A percentile compares a stretch with the other conserved stretches of the same genome.
These are phyloP conservation scores for Pseudomyrmex dendroicus DNA, from an alignment of 1,140 invertebrate genomes.

Conservation along the genomic window DNA sequence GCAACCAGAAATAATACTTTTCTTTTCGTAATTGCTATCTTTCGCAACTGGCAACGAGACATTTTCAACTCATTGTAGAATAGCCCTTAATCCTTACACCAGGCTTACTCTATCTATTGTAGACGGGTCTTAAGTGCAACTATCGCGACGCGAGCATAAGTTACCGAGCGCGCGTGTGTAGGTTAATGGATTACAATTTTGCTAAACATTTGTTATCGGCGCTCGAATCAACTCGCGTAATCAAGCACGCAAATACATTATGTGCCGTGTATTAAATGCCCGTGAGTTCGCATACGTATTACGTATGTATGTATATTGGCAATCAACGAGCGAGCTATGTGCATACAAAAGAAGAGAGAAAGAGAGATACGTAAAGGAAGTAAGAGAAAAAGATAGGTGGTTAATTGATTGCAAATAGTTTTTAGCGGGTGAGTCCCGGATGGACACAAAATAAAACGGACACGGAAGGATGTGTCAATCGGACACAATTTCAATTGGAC, in stretches of 20 bases:
- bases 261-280: slow-evolving; percentile 32
- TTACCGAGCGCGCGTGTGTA: background rate
- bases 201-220: slow-evolving; percentile 54
- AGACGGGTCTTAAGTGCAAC: background rate
- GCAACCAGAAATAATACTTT: too few species aligned
- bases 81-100: too few species aligned
- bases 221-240: slow-evolving; percentile 42
- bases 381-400: slow-evolving; percentile 30
- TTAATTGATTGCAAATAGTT: slow-evolving; percentile 52
- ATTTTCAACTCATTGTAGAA: too few species aligned
- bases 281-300: background rate
- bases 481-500: too few species aligned
- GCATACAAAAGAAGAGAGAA: slow-evolving; percentile 14
- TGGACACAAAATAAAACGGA: too few species aligned
- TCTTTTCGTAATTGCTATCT: too few species aligned
- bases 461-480: too few species aligned
- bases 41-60: too few species aligned
- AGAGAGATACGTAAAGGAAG: background rate
- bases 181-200: slow-evolving; percentile 47
- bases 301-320: slow-evolving; percentile 29
- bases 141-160: background rate
- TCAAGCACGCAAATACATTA: slow-evolving; percentile 47
- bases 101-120: too few species aligned
- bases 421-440: slow-evolving; percentile 13
- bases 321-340: slow-evolving; percentile 32